A percentile compares a stretch with the other conserved stretches of the same genome.
Conservation (phyloP, 2,797 vertebrate genomes). For the Thripadectes ignobilis region DNA sequence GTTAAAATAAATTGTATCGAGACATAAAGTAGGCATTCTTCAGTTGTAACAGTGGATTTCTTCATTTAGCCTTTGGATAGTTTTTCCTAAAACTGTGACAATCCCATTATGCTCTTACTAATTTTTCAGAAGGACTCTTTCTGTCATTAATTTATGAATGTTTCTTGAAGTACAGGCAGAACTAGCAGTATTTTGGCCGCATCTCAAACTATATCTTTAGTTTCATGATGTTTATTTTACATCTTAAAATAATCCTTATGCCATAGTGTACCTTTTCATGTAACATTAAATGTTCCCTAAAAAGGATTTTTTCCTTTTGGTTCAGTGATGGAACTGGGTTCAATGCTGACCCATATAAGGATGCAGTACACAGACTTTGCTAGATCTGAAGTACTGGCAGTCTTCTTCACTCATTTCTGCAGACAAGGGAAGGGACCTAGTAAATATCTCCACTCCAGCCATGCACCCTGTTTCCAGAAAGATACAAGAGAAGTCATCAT, state of each 20-base stretch:
- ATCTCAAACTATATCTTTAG: not conserved
- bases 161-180: not conserved
- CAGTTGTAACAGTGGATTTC: not conserved
- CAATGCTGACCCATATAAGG: not conserved
- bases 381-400: not conserved
- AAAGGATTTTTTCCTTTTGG: not conserved
- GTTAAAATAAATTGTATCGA: not conserved
- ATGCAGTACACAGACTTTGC: not conserved
- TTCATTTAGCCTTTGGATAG: not conserved
- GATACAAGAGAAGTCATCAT: not conserved
- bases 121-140: not conserved
- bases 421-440: not conserved
- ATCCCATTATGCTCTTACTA: not conserved
- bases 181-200: not conserved
- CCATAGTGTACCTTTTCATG: not conserved
- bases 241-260: slow-evolving; percentile 19
- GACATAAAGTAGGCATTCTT: not conserved
- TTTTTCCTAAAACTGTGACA: not conserved
- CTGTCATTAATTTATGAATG: not conserved
- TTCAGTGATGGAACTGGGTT: not conserved
- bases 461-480: not conserved
- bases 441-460: not conserved
- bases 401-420: not conserved
- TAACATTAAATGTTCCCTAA: not conserved
- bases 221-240: not conserved